These are phyloP conservation scores for Clepsis dumicolana DNA, from an alignment of 2,888 invertebrate genomes.

Conservation along the genomic window DNA sequence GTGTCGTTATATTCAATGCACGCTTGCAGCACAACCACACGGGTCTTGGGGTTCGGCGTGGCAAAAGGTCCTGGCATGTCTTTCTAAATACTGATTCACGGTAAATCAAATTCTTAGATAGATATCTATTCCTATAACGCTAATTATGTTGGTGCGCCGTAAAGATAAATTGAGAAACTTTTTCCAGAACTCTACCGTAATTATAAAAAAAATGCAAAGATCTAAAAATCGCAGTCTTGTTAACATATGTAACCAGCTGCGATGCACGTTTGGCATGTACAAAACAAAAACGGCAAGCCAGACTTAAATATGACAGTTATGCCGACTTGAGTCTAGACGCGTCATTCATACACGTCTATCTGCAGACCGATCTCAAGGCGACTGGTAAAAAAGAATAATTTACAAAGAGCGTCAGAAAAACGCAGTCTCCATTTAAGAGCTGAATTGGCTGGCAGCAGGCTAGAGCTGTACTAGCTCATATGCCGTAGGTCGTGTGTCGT, in stretches of 20 bases:
- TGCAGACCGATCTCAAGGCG: slow-evolving; percentile 65
- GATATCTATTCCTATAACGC: neutral
- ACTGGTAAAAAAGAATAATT: slow-evolving; percentile 64
- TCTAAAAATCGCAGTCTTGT: neutral
- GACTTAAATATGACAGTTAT: slow-evolving; percentile 37
- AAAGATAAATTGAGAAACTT: neutral
- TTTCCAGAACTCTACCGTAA: neutral
- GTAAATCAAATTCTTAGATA: slow-evolving; percentile 3
- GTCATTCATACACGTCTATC: slow-evolving; percentile 72
- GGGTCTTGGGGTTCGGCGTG: slow-evolving; percentile 47
- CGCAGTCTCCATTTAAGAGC: slow-evolving; percentile 62
- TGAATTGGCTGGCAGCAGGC: slow-evolving; percentile 52
- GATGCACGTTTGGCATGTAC: slow-evolving; percentile 24
- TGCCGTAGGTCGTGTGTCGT: no score
- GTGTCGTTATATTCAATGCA: slow-evolving; percentile 61
- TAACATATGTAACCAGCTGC: slow-evolving; percentile 9
- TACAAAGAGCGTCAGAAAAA: slow-evolving; percentile 58
- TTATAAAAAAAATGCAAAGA: neutral
- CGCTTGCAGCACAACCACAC: slow-evolving; percentile 58
- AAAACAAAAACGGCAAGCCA: slow-evolving; percentile 30
- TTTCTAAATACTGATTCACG: slow-evolving; percentile 35
- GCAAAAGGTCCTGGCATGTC: slow-evolving; percentile 27
- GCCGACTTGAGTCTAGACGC: slow-evolving; percentile 66
- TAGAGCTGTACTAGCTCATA: slow-evolving; percentile 24
- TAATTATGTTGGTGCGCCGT: neutral